Evolutionary conservation across 2,797 vertebrate species (phyloP).

Genomic region (Cygnus olor): DNA sequence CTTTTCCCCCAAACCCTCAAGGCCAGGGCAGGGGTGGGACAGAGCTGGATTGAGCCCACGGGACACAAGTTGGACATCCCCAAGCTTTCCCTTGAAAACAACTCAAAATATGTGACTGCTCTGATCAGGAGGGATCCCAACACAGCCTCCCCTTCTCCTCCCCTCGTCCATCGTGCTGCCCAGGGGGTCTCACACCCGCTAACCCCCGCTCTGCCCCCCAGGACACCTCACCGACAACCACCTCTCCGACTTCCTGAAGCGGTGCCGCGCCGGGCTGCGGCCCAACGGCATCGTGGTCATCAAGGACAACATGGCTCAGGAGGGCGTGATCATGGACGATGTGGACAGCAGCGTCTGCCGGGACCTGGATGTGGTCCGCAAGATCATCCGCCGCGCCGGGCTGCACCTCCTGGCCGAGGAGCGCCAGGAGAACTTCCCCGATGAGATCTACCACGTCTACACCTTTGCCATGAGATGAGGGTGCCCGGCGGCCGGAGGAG

Average conservation of each 20-base stretch:
- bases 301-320: slow-evolving; percentile 97
- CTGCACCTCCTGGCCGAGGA: slow-evolving; percentile 88
- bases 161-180: no score
- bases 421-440: slow-evolving; percentile 91
- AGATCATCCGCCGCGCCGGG: slow-evolving; percentile 83
- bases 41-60: background rate
- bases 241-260: slow-evolving; percentile 88
- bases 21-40: background rate
- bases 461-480: slow-evolving; percentile 91
- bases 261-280: slow-evolving; percentile 85
- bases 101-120: background rate
- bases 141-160: background rate
- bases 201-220: slow-evolving; percentile 47
- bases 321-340: slow-evolving; percentile 92
- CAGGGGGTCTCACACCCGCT: background rate
- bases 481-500: background rate
- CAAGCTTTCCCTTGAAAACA: background rate
- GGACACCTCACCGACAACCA: slow-evolving; percentile 94
- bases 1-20: background rate
- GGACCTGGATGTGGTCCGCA: slow-evolving; percentile 83
- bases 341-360: slow-evolving; percentile 98
- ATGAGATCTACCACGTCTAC: slow-evolving; percentile 96
- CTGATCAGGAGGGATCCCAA: background rate
- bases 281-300: slow-evolving; percentile 90
- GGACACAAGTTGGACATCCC: background rate